A percentile compares a stretch with the other conserved stretches of the same genome.
These are phyloP conservation scores for Laticauda colubrina DNA, from an alignment of 2,113 vertebrate genomes.

Conservation along the genomic window DNA sequence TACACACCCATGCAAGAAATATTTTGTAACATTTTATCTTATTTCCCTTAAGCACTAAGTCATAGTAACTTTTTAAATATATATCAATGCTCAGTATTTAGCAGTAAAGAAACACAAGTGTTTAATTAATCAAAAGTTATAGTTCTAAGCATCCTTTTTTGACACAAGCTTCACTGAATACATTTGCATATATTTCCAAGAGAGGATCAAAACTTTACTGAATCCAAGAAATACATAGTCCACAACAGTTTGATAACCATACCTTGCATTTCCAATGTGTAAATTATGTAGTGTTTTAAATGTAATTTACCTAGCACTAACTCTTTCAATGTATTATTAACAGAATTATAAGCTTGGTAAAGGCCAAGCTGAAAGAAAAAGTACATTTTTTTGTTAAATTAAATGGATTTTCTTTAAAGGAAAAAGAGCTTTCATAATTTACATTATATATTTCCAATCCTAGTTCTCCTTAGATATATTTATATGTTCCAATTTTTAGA, in stretches of 20 bases:
- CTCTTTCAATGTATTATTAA: not conserved
- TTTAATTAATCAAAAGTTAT: not conserved
- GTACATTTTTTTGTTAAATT: not conserved
- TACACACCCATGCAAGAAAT: not conserved
- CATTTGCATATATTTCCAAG: not conserved
- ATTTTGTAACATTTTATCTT: not conserved
- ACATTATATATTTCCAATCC: not conserved
- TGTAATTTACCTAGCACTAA: not conserved
- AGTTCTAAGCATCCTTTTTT: not conserved
- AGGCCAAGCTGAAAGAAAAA: not conserved
- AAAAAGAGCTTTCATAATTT: not conserved
- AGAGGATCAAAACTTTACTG: not conserved
- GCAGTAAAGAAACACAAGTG: not conserved
- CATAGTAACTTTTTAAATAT: not conserved
- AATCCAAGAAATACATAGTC: not conserved
- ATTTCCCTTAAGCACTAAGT: not conserved
- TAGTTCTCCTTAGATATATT: not conserved
- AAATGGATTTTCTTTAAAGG: not conserved
- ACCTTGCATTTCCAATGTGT: not conserved
- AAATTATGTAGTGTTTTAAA: not conserved
- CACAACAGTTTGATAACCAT: not conserved
- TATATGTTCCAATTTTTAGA: not conserved
- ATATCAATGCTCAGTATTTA: not conserved
- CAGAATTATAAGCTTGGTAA: not conserved
- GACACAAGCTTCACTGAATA: not conserved